Conservation (phyloP, 1,140 invertebrate species). For the Panonychus citri region DNA sequence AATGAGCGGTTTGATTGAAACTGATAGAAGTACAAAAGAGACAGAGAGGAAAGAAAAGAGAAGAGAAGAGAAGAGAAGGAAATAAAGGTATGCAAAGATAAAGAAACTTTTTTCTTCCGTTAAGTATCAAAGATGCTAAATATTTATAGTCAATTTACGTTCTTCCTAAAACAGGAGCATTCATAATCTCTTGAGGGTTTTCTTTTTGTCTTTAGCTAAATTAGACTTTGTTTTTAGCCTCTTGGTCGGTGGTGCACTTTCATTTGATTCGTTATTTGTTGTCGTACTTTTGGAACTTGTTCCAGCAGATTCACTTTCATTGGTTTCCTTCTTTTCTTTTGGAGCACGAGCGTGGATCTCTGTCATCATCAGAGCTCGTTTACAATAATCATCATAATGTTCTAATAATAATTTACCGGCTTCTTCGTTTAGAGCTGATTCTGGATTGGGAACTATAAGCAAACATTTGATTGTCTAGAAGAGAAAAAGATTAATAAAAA, state of each 20-base stretch:
- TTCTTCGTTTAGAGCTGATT: conserved; percentile 79
- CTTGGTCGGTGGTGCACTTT: conserved; percentile 27
- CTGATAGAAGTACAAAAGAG: too few relatives aligned
- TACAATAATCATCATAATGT: conserved; percentile 70
- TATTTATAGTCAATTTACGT: not conserved
- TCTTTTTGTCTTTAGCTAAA: conserved; percentile 51
- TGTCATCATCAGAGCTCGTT: conserved; percentile 69
- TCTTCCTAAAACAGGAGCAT: conserved; percentile 8
- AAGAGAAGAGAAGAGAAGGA: too few relatives aligned
- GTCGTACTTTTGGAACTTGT: conserved; percentile 8
- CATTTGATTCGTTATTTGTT: not conserved
- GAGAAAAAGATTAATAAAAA: conserved; percentile 6
- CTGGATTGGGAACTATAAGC: conserved; percentile 75
- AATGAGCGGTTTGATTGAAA: too few relatives aligned
- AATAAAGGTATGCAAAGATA: too few relatives aligned
- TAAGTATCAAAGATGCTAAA: too few relatives aligned
- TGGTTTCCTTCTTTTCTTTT: conserved; percentile 21
- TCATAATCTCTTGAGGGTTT: conserved; percentile 69
- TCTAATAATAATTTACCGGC: conserved; percentile 71
- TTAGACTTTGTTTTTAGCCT: conserved; percentile 42
- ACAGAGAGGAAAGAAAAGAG: too few relatives aligned
- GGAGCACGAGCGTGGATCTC: conserved; percentile 58
- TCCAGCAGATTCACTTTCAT: not conserved
- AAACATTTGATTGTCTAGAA: conserved; percentile 69
- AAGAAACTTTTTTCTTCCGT: too few relatives aligned